These are phyloP conservation scores for Sceloporus tristichus DNA, from an alignment of 2,113 vertebrate genomes.

Conservation along the genomic window DNA sequence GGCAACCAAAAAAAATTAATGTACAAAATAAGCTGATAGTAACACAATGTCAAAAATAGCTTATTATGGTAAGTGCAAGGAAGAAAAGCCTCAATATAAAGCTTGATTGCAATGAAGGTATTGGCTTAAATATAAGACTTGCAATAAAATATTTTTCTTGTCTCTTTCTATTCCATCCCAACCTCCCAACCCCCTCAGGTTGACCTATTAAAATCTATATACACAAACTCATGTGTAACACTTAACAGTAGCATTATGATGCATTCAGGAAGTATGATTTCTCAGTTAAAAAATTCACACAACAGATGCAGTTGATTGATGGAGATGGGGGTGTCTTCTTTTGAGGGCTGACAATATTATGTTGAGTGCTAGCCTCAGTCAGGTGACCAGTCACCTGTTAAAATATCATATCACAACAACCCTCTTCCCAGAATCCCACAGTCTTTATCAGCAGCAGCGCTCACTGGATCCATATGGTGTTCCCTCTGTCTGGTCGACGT, in stretches of 20 bases:
- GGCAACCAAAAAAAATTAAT: conserved; percentile 79
- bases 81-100: conserved; percentile 89
- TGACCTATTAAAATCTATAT: conserved; percentile 81
- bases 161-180: conserved; percentile 64
- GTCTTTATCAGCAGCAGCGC: conserved; percentile 28
- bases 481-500: conserved; percentile 89
- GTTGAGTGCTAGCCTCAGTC: conserved; percentile 74
- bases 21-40: conserved; percentile 85
- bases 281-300: conserved; percentile 79
- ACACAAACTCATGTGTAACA: conserved; percentile 85
- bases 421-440: conserved; percentile 58
- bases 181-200: conserved; percentile 61
- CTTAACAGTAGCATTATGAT: conserved; percentile 81
- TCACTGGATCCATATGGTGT: conserved; percentile 98
- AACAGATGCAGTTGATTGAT: conserved; percentile 68
- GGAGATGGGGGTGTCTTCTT: conserved; percentile 61
- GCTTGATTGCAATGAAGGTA: conserved; percentile 84
- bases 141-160: conserved; percentile 88
- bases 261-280: conserved; percentile 69
- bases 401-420: conserved; percentile 58
- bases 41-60: conserved; percentile 88
- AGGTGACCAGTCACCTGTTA: conserved; percentile 79
- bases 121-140: conserved; percentile 91
- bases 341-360: conserved; percentile 64
- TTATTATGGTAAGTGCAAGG: conserved; percentile 91